A percentile compares a stretch with the other conserved stretches of the same genome.
These are phyloP conservation scores for Hephaestus fuliginosus DNA, from an alignment of 2,797 vertebrate species.

Conservation along the genomic window DNA sequence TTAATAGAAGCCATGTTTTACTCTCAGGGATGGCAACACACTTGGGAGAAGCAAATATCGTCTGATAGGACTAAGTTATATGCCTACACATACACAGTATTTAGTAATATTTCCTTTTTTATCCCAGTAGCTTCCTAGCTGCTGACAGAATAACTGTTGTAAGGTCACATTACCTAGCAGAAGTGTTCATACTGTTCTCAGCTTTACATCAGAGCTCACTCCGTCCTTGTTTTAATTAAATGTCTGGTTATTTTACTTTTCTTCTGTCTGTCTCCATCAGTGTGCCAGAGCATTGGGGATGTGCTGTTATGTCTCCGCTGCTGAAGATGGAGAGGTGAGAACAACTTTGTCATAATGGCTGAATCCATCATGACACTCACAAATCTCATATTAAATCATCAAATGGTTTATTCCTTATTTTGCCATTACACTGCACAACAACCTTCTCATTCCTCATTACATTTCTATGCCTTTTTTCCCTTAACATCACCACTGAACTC, in stretches of 20 bases:
- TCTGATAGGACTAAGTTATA: neutral
- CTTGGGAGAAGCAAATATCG: neutral
- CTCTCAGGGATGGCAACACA: neutral
- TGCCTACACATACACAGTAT: neutral
- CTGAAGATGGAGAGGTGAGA: constrained; percentile 92
- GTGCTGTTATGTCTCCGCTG: constrained; percentile 94
- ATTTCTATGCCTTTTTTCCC: neutral
- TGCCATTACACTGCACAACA: neutral
- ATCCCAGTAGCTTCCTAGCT: neutral
- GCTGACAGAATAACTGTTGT: neutral
- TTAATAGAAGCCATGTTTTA: neutral
- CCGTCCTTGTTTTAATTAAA: neutral
- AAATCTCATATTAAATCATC: neutral
- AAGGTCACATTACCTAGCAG: neutral
- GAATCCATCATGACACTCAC: neutral
- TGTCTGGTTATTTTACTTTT: neutral
- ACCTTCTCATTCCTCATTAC: neutral
- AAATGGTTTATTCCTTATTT: neutral
- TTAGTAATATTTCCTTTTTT: neutral
- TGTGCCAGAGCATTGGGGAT: constrained; percentile 93
- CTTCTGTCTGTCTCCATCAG: constrained; percentile 73
- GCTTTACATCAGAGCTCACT: neutral
- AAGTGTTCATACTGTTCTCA: neutral
- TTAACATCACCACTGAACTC: neutral
- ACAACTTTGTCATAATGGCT: neutral